Evolutionary conservation across 1,140 invertebrate species (phyloP).

Genomic region (Ceratosolen solmsi): DNA sequence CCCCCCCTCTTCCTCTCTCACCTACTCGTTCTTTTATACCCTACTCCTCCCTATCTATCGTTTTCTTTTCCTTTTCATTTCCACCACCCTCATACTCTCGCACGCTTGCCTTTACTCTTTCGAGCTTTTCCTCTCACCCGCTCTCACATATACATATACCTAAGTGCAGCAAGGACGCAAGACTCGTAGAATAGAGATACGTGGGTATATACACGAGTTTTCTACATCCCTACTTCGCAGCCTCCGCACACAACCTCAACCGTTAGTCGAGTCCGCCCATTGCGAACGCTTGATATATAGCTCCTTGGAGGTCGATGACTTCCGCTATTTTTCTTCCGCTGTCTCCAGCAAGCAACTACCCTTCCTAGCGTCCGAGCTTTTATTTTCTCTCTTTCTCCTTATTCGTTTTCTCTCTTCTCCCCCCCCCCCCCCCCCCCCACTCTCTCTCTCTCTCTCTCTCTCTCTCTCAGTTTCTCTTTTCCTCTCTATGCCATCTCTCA

Average conservation of each 20-base stretch:
- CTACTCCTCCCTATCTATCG: slow-evolving; percentile 47
- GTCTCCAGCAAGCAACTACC: slow-evolving; percentile 74
- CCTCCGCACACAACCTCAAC: slow-evolving; percentile 30
- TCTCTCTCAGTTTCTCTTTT: no score
- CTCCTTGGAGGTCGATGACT: slow-evolving; percentile 82
- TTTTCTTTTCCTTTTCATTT: slow-evolving; percentile 58
- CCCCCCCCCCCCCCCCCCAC: not conserved
- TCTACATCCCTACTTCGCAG: slow-evolving; percentile 27
- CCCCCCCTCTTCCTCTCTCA: slow-evolving; percentile 47
- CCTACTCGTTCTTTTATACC: slow-evolving; percentile 42
- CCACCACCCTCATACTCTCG: slow-evolving; percentile 44
- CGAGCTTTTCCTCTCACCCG: slow-evolving; percentile 56
- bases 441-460: not conserved
- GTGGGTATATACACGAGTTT: slow-evolving; percentile 35
- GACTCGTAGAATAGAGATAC: slow-evolving; percentile 29
- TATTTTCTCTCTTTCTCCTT: slow-evolving; percentile 1
- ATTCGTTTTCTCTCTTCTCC: no score
- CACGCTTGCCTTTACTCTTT: slow-evolving; percentile 61
- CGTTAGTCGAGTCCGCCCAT: slow-evolving; percentile 58
- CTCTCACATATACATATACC: slow-evolving; percentile 20
- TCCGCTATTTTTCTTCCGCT: slow-evolving; percentile 83
- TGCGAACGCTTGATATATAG: slow-evolving; percentile 78
- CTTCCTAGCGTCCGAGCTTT: slow-evolving; percentile 65
- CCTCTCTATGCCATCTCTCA: no score
- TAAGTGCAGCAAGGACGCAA: slow-evolving; percentile 21